phyloP scores from a whole-genome alignment of 2,113 vertebrate species.

The Fulmarus glacialis region DNA sequence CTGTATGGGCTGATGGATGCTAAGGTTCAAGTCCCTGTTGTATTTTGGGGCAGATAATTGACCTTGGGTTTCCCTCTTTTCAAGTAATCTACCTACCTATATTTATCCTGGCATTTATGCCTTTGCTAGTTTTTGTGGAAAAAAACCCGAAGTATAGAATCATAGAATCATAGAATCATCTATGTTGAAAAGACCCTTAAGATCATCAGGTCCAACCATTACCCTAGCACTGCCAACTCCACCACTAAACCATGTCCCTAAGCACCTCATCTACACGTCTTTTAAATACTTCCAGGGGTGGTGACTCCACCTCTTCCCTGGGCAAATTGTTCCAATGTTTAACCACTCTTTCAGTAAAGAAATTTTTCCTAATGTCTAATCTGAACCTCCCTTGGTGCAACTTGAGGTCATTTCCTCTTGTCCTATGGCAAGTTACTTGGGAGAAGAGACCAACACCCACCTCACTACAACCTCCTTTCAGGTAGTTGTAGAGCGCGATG shows the following conservation, averaged over 20 bases:
- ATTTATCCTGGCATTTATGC: not conserved
- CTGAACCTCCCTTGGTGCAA: fast-evolving
- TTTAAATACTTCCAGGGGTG: not conserved
- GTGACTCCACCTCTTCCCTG: not conserved
- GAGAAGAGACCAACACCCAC: fast-evolving
- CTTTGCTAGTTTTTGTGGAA: not conserved
- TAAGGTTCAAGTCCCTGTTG: not conserved
- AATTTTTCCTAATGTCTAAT: not conserved
- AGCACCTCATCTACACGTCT: fast-evolving
- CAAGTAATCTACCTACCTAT: not conserved
- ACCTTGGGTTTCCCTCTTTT: not conserved
- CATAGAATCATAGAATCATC: not conserved
- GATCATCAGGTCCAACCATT: not conserved
- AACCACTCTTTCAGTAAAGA: not conserved
- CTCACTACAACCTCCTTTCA: not conserved
- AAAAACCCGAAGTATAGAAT: not conserved
- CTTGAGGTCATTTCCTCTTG: not conserved
- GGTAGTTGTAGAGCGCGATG: not conserved
- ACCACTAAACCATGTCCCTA: not conserved
- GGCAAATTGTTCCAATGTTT: not conserved
- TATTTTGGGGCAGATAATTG: not conserved
- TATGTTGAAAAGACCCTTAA: not conserved
- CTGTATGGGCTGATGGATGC: not conserved
- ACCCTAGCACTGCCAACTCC: not conserved
- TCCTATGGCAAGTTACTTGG: not conserved